Conservation (phyloP, 2,797 vertebrate species). For the Gallinago nigripennis region DNA sequence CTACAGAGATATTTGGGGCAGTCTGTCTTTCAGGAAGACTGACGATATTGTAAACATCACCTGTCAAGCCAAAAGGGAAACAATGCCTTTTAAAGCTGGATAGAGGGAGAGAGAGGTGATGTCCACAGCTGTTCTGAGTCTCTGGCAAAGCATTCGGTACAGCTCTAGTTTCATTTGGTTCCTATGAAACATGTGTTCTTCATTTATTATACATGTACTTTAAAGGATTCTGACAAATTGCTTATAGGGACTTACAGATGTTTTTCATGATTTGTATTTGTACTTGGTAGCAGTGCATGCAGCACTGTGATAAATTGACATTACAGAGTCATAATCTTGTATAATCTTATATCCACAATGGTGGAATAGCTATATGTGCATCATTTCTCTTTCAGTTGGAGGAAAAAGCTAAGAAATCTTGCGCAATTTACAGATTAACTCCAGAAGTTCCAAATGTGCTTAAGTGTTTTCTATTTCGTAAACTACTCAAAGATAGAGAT, state of each 20-base stretch:
- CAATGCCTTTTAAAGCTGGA: slow-evolving; percentile 43
- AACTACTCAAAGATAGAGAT: background rate
- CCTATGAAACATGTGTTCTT: slow-evolving; percentile 74
- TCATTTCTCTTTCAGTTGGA: background rate
- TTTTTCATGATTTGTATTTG: slow-evolving; percentile 62
- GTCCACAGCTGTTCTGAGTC: slow-evolving; percentile 69
- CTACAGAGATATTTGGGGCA: background rate
- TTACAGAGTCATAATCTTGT: slow-evolving; percentile 16
- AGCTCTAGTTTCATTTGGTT: slow-evolving; percentile 73
- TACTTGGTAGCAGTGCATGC: slow-evolving; percentile 35
- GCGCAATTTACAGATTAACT: background rate
- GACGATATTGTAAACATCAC: slow-evolving; percentile 41
- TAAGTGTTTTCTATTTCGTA: background rate
- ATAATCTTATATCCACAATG: background rate
- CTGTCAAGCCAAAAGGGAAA: slow-evolving; percentile 60
- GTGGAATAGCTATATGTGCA: background rate
- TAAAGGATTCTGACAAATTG: slow-evolving; percentile 73
- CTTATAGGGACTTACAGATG: slow-evolving; percentile 66
- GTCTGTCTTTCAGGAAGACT: slow-evolving; percentile 1
- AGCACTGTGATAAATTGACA: background rate
- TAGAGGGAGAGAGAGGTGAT: slow-evolving; percentile 50
- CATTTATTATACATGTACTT: slow-evolving; percentile 71
- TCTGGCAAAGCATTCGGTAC: slow-evolving; percentile 65
- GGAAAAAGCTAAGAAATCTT: background rate
- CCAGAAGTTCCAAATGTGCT: background rate